Base-by-base conservation (phyloP, 1,140 invertebrate genomes). In the Drosophila kurseongensis region DNA sequence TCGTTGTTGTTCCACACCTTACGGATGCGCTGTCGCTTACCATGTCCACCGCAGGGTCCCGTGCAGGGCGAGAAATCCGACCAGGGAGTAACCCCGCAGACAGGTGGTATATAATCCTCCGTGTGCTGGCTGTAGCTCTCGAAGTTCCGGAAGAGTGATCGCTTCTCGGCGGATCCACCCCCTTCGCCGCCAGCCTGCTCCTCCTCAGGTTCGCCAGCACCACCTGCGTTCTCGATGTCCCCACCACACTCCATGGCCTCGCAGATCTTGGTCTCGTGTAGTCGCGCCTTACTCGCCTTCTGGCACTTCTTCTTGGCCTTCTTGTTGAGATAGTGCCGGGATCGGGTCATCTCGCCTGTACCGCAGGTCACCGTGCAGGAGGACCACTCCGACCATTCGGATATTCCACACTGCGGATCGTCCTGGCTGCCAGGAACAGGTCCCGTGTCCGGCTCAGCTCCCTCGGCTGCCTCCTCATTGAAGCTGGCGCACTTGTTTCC, bases 51-150 rank as follows among this genome's bases (percentile, higher is more conserved):
- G 13, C 97, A 98, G 6, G 95, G 94, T 0, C 93, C 95, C 66
- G 94, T 95, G 80, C 97, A 98, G 0, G 94, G 92, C 32, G 94
- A 94, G 96, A 97, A 98, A 14, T 94, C 93, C 8, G 95, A 95
- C 96, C 96, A 98, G 40, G 94, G 93, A 0, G 95, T 94, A 0
- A 97, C 93, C 60, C 94, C 93, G 76, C 97, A 97, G 75, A 95
- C 94, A 3, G 90, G 81, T 6, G 90, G 91, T 54, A 92, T 90
- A 5, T 80, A 80, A 8, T 91, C 91, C 50, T 92, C 90, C 3
- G 67, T 69, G n/a, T 75, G 84, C 16, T 91, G 90, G 35, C 90
- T 91, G 57, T 75, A 91, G 50, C 90, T 91, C 54, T 91, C 72
- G 16, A 91, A 89, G 35, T 91, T 82, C 10, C 84, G 80, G 14